Evolutionary conservation across 1,140 invertebrate genomes (phyloP).

Genomic region (Marisa cornuarietis): DNA sequence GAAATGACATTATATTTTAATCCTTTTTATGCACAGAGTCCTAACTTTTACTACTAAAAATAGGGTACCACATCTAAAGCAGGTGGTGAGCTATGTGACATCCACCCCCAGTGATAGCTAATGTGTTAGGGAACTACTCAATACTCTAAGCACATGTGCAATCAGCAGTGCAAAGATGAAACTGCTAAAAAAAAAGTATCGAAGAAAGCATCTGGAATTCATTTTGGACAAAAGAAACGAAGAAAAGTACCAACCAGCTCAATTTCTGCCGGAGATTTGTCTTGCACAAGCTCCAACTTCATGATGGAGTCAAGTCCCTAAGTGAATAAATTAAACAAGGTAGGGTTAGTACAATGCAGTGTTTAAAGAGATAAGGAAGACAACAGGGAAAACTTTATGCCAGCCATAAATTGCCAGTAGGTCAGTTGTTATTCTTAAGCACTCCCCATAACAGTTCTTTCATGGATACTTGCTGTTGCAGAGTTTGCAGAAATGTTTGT

Average conservation of each 20-base stretch:
- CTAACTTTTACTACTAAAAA: background rate
- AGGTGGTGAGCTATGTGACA: too few species aligned
- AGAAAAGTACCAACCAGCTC: constrained; percentile 55
- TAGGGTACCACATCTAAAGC: too few species aligned
- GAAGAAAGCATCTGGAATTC: background rate
- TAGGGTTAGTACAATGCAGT: background rate
- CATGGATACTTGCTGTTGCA: too few species aligned
- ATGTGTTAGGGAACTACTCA: too few species aligned
- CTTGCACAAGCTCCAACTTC: constrained; percentile 80
- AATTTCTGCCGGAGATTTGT: constrained; percentile 81
- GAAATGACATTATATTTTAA: constrained; percentile 5
- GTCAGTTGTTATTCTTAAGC: too few species aligned
- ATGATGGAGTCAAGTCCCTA: constrained; percentile 73
- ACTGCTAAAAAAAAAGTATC: background rate
- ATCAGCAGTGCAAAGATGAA: background rate
- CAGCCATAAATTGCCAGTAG: too few species aligned
- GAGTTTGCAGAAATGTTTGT: too few species aligned
- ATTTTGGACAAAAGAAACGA: background rate
- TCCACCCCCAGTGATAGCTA: too few species aligned
- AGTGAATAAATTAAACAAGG: constrained; percentile 10
- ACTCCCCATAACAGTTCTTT: too few species aligned
- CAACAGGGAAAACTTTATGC: too few species aligned
- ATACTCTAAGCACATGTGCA: too few species aligned
- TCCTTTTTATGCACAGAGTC: constrained; percentile 6
- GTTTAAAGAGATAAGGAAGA: too few species aligned